Conservation (phyloP, 2,113 vertebrate genomes). For the Sinocyclocheilus anshuiensis region DNA sequence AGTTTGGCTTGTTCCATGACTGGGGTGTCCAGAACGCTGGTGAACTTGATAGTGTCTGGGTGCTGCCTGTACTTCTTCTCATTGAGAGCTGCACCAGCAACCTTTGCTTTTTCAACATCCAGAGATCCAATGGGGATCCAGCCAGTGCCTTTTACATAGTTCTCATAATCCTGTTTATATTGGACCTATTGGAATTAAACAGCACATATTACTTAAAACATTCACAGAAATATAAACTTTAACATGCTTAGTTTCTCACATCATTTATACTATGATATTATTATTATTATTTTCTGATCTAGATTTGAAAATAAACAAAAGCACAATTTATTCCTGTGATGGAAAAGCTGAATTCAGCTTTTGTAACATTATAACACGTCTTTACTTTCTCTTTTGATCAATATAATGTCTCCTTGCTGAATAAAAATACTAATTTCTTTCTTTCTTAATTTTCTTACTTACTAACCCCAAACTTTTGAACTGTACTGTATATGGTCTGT, state of each 20-base stretch:
- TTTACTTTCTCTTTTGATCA: background rate
- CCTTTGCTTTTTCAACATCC: constrained; percentile 84
- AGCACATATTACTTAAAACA: background rate
- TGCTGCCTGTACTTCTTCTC: constrained; percentile 87
- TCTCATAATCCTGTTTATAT: constrained; percentile 87
- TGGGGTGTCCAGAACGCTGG: constrained; percentile 81
- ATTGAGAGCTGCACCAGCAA: constrained; percentile 79
- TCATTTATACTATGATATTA: background rate
- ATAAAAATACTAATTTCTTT: background rate
- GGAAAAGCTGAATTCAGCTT: too few relatives aligned
- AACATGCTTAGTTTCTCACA: background rate
- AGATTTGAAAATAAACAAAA: background rate
- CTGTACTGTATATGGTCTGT: background rate
- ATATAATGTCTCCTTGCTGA: background rate
- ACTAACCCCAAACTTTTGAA: background rate
- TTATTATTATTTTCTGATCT: background rate
- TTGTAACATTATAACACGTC: background rate
- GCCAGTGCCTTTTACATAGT: constrained; percentile 83
- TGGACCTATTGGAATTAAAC: constrained; percentile 70
- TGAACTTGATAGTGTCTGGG: constrained; percentile 86
- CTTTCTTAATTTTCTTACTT: background rate
- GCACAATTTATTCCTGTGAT: too few relatives aligned
- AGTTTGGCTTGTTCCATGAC: constrained; percentile 88
- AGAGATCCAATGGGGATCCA: constrained; percentile 91
- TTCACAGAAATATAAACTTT: background rate